Percentiles rank a stretch among this genome's conserved stretches.
phyloP scores from a whole-genome alignment of 2,797 vertebrate genomes.

The Tympanoctomys barrerae region DNA sequence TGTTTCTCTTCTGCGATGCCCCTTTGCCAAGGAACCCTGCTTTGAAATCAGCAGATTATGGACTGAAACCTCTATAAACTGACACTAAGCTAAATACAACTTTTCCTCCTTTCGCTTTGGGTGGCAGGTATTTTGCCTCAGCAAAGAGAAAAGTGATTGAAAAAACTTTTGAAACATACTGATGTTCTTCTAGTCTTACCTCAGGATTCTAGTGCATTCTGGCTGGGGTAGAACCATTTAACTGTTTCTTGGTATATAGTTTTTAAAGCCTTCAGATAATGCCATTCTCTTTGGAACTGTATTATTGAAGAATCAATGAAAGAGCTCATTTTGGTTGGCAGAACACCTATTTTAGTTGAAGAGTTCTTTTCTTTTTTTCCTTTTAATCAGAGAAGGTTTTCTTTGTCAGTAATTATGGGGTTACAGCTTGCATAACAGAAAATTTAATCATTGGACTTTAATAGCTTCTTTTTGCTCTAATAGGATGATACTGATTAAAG shows the following conservation, averaged over 20 bases:
- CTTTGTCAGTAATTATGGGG: constrained; percentile 35
- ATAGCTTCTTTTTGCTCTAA: constrained; percentile 58
- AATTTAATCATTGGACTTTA: constrained; percentile 44
- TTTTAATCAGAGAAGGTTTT: constrained; percentile 55
- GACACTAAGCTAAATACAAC: too few species aligned
- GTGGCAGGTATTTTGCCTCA: too few species aligned
- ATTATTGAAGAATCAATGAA: constrained; percentile 21
- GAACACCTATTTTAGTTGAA: constrained; percentile 21
- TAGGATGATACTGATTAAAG: constrained; percentile 60
- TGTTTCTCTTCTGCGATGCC: too few species aligned
- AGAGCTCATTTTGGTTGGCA: constrained; percentile 51
- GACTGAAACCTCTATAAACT: too few species aligned
- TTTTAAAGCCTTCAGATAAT: background rate
- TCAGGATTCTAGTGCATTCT: background rate
- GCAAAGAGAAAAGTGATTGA: too few species aligned
- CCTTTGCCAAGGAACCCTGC: too few species aligned
- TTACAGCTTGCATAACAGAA: constrained; percentile 46
- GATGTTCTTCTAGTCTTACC: background rate
- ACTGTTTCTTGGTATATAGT: background rate
- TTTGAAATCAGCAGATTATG: too few species aligned
- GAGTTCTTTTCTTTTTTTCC: background rate
- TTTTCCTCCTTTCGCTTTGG: too few species aligned
- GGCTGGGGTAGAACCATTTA: background rate
- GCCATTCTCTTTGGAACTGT: background rate
- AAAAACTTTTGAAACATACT: constrained; percentile 7